These are phyloP conservation scores for Conomelus anceps DNA, from an alignment of 2,888 invertebrate genomes.

Conservation along the genomic window DNA sequence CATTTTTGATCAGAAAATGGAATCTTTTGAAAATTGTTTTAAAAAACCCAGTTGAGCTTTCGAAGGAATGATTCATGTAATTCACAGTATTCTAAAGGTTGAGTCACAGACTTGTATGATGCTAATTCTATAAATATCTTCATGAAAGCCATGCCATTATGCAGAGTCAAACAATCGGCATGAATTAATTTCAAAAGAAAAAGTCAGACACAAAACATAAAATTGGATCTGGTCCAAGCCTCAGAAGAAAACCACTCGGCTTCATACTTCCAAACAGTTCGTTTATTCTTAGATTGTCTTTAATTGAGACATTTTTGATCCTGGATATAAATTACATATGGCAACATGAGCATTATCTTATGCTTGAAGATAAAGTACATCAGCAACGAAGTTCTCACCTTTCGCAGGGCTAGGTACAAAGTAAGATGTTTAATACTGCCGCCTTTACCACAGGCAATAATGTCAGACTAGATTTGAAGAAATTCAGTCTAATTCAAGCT, in stretches of 20 bases:
- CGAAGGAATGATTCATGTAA: background rate
- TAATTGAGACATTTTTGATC: background rate
- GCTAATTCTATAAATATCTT: background rate
- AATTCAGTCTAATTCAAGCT: too few relatives aligned
- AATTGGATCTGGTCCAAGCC: background rate
- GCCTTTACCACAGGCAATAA: too few relatives aligned
- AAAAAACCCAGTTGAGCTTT: background rate
- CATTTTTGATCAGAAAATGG: too few relatives aligned
- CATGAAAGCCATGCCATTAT: background rate
- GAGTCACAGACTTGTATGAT: background rate
- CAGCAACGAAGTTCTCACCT: too few relatives aligned
- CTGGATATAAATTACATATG: background rate
- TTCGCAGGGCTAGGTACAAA: too few relatives aligned
- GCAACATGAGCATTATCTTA: background rate
- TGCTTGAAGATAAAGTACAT: too few relatives aligned
- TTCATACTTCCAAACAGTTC: background rate
- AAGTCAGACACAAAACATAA: background rate
- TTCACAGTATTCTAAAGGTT: background rate
- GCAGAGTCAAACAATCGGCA: background rate
- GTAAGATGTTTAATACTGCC: too few relatives aligned
- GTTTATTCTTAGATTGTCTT: background rate
- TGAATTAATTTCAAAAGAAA: background rate
- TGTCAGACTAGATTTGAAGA: too few relatives aligned
- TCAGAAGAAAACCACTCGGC: background rate
- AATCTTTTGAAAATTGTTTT: too few relatives aligned